Conservation (phyloP, 2,113 vertebrate species). For the Onychorhynchus coronatus region DNA sequence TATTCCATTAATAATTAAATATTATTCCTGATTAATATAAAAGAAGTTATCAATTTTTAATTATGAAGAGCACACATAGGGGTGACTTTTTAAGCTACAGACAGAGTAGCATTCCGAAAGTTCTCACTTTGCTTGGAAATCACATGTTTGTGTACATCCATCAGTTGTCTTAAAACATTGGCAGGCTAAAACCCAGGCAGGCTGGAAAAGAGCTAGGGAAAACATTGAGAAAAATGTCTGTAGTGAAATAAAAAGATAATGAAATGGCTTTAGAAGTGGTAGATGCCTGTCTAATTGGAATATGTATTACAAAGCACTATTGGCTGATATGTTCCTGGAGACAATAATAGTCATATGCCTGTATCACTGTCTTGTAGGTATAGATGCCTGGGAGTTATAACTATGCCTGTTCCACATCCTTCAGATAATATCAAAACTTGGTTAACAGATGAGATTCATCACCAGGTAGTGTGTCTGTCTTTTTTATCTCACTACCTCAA, state of each 20-base stretch:
- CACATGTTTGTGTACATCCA: neutral
- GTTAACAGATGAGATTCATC: neutral
- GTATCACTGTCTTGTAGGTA: neutral
- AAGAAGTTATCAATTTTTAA: neutral
- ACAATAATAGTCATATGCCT: accelerated
- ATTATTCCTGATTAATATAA: neutral
- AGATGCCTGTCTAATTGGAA: neutral
- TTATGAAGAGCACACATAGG: neutral
- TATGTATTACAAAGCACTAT: neutral
- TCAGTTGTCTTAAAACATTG: neutral
- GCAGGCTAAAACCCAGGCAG: neutral
- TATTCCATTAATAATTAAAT: neutral
- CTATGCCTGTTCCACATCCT: conserved; percentile 33
- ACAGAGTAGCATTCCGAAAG: neutral
- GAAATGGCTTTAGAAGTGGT: neutral
- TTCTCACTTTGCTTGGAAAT: neutral
- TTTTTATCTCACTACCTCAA: neutral
- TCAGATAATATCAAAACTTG: conserved; percentile 34
- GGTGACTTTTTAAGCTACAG: neutral
- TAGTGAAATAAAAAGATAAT: neutral
- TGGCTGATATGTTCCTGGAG: neutral
- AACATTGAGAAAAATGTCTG: neutral
- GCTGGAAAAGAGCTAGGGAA: neutral
- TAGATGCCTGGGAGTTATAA: conserved; percentile 12
- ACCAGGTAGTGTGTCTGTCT: neutral